Conservation (phyloP, 1,140 invertebrate species). For the Drosophila nannoptera region DNA sequence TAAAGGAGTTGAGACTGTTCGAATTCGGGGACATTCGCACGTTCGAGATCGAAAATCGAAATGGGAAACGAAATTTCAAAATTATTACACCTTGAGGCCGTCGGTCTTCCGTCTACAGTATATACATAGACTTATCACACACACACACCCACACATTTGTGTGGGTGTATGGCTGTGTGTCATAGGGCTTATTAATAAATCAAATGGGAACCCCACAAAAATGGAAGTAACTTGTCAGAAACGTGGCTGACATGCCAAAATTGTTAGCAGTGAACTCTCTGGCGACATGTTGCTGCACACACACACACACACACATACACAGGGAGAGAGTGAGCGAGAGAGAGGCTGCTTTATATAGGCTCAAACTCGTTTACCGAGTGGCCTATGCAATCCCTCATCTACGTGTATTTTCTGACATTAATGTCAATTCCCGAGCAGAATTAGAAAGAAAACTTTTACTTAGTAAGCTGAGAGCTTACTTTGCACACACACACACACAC, state of each 20-base stretch:
- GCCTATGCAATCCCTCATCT: slow-evolving; percentile 34
- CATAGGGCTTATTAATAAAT: slow-evolving; percentile 71
- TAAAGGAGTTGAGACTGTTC: no score
- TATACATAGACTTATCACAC: slow-evolving; percentile 17
- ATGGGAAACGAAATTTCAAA: no score
- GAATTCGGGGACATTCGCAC: no score
- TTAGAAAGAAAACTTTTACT: slow-evolving; percentile 31
- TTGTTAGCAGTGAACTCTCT: slow-evolving; percentile 48
- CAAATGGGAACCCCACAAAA: slow-evolving; percentile 50
- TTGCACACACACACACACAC: background rate
- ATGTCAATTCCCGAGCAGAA: slow-evolving; percentile 31
- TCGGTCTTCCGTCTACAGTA: no score
- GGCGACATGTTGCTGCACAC: slow-evolving; percentile 39
- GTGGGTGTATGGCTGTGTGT: slow-evolving; percentile 22
- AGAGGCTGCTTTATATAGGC: background rate
- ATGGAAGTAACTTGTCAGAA: slow-evolving; percentile 66
- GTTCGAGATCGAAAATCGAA: no score
- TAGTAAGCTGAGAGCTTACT: slow-evolving; percentile 20
- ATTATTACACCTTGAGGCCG: no score
- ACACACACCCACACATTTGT: slow-evolving; percentile 1
- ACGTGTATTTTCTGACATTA: slow-evolving; percentile 30
- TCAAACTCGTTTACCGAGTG: background rate
- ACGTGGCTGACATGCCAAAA: slow-evolving; percentile 53
- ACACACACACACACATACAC: background rate
- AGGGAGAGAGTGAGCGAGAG: background rate